phyloP scores from a whole-genome alignment of 2,113 vertebrate species.

The Antechinus stuartii region DNA sequence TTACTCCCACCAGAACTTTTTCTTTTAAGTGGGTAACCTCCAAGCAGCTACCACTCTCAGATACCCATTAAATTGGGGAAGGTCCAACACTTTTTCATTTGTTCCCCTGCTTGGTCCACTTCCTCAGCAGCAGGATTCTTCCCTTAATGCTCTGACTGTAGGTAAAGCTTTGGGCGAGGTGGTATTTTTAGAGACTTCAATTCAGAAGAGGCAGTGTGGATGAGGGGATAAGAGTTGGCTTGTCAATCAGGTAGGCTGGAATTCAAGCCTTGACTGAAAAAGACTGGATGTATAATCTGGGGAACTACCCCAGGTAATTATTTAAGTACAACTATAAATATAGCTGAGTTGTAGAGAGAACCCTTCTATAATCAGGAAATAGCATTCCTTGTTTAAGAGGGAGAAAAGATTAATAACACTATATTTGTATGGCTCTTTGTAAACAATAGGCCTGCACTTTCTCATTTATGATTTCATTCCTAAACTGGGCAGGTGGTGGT shows the following conservation, averaged over 20 bases:
- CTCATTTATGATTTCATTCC: background rate
- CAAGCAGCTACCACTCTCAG: background rate
- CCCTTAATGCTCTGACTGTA: background rate
- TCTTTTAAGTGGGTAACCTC: background rate
- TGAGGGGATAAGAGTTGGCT: background rate
- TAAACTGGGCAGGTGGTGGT: background rate
- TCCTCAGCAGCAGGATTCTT: background rate
- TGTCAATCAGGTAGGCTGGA: background rate
- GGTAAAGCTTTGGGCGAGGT: background rate
- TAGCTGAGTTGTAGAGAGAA: background rate
- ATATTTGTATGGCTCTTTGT: background rate
- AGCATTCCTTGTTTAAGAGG: background rate
- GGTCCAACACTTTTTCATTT: background rate
- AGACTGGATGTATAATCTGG: background rate
- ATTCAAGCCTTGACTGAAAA: background rate
- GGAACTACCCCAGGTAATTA: background rate
- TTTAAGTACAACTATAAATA: background rate
- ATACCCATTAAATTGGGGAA: background rate
- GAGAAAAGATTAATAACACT: background rate
- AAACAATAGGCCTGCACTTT: background rate
- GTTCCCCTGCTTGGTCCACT: background rate
- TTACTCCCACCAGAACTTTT: background rate
- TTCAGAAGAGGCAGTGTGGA: background rate
- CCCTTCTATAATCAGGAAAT: background rate
- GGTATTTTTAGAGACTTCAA: background rate